These are phyloP conservation scores for Habrosyne pyritoides DNA, from an alignment of 2,888 invertebrate genomes.

Conservation along the genomic window DNA sequence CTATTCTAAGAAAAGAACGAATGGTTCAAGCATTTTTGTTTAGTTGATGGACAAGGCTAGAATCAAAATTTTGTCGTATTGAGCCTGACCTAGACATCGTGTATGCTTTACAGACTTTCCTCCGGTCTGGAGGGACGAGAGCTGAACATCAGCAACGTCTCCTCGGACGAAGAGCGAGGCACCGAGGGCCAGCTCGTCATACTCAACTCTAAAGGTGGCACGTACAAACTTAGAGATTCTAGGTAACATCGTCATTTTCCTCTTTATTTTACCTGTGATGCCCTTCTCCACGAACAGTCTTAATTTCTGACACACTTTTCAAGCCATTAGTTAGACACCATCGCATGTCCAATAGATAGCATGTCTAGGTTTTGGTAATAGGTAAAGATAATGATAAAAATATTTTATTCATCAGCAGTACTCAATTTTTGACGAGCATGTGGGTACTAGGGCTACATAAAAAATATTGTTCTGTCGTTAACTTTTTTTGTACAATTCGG, in stretches of 20 bases:
- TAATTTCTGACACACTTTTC: conserved; percentile 15
- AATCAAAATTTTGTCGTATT: too few relatives aligned
- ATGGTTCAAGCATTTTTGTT: background rate
- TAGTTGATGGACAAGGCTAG: too few relatives aligned
- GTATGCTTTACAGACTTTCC: conserved; percentile 60
- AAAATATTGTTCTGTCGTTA: too few relatives aligned
- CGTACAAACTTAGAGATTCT: conserved; percentile 89
- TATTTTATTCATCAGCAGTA: background rate
- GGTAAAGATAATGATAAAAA: background rate
- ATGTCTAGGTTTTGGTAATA: background rate
- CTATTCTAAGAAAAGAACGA: too few relatives aligned
- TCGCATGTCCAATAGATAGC: conserved; percentile 1
- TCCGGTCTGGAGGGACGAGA: conserved; percentile 81
- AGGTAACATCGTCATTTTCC: conserved; percentile 73
- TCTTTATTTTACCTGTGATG: conserved; percentile 7
- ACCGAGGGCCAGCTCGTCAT: conserved; percentile 70
- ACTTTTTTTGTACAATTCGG: too few relatives aligned
- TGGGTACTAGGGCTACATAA: background rate
- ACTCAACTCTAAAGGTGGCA: conserved; percentile 82
- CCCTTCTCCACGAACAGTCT: conserved; percentile 6
- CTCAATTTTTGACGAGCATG: background rate
- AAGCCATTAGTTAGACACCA: conserved; percentile 11
- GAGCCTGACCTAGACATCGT: too few relatives aligned
- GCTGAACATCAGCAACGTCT: conserved; percentile 76
- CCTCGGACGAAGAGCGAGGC: conserved; percentile 73